These are phyloP conservation scores for Dromococcyx pavoninus DNA, from an alignment of 2,797 vertebrate genomes.

Conservation along the genomic window DNA sequence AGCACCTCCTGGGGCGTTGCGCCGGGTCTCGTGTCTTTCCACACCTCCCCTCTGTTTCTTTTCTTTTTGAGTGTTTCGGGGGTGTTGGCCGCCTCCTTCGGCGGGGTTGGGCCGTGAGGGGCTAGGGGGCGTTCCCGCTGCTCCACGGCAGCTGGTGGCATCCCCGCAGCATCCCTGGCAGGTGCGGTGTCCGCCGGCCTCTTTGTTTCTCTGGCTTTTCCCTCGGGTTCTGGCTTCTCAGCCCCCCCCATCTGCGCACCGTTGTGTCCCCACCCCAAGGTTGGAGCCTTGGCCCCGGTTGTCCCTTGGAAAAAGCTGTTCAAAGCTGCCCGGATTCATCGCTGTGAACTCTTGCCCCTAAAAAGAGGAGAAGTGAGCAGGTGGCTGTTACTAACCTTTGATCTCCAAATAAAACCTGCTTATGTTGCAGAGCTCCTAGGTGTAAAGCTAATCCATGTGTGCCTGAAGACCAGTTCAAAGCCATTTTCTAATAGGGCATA, in stretches of 20 bases:
- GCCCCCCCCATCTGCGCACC: rapidly evolving
- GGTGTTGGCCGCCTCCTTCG: no score
- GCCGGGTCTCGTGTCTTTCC: no score
- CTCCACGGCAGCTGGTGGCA: no score
- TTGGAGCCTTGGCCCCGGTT: not conserved
- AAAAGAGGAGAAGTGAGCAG: not conserved
- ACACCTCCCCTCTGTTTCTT: no score
- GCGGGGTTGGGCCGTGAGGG: not conserved
- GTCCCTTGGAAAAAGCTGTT: not conserved
- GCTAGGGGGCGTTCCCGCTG: not conserved
- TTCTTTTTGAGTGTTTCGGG: no score
- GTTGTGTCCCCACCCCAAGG: no score
- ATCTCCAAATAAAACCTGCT: not conserved
- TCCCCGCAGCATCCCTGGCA: not conserved
- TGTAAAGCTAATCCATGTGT: not conserved
- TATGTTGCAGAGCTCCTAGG: not conserved
- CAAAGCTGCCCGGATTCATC: rapidly evolving
- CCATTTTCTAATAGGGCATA: not conserved
- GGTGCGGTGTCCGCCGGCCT: not conserved
- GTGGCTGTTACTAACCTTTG: not conserved
- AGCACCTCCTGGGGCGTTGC: no score
- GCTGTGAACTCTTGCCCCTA: rapidly evolving
- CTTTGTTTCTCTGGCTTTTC: not conserved
- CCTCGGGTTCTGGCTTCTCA: not conserved
- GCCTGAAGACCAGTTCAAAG: not conserved